phyloP scores from a whole-genome alignment of 2,113 vertebrate genomes.

The Callopanchax toddi region DNA sequence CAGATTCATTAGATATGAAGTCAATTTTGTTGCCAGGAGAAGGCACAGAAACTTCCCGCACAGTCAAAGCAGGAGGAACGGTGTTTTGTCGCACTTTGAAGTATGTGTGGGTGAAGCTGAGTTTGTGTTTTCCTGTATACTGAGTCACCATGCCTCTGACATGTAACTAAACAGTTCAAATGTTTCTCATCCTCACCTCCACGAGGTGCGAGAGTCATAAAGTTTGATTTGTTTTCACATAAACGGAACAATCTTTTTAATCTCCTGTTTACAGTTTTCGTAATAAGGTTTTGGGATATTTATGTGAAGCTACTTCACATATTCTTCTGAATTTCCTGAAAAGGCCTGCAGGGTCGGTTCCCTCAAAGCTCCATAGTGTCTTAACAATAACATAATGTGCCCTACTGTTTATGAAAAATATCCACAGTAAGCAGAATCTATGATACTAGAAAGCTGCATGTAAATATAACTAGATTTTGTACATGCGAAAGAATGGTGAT shows the following conservation, averaged over 20 bases:
- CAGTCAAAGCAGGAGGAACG: neutral
- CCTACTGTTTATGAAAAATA: neutral
- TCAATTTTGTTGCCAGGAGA: neutral
- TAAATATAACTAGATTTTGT: too few species aligned
- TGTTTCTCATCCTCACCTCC: neutral
- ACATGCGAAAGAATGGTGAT: neutral
- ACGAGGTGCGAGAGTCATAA: neutral
- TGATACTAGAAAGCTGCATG: neutral
- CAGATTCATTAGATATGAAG: neutral
- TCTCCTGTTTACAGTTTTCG: neutral
- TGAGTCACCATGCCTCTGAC: conserved; percentile 17
- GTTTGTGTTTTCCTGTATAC: neutral
- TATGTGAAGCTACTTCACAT: neutral
- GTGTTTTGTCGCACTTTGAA: neutral
- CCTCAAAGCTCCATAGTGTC: neutral
- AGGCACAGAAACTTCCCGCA: neutral
- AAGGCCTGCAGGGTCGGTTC: neutral
- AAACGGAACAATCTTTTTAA: neutral
- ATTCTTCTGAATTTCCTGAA: too few species aligned
- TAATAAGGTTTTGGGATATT: neutral
- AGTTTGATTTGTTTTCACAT: neutral
- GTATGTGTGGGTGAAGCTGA: neutral
- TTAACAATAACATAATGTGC: neutral
- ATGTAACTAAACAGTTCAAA: conserved; percentile 11
- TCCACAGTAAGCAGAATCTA: too few species aligned